Evolutionary conservation across 2,113 vertebrate species (phyloP).

Genomic region (Chitala chitala): DNA sequence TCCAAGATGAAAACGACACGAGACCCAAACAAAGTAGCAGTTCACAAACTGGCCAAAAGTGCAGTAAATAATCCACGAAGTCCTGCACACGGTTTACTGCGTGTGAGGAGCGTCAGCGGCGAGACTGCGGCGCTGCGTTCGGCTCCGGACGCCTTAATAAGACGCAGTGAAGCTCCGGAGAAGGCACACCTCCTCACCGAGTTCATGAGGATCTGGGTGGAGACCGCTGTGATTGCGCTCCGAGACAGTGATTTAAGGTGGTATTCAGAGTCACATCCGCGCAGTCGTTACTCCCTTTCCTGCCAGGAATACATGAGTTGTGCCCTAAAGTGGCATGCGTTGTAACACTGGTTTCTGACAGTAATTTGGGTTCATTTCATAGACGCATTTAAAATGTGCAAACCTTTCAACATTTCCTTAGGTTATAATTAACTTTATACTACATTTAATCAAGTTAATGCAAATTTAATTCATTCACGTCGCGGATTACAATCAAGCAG

Average conservation of each 20-base stretch:
- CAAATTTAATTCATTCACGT: no score
- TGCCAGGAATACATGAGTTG: not conserved
- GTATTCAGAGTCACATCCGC: not conserved
- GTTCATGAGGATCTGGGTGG: slow-evolving; percentile 16
- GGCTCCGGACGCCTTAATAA: not conserved
- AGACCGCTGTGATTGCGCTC: slow-evolving; percentile 8
- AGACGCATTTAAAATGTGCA: not conserved
- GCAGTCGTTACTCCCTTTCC: not conserved
- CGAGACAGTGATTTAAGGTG: slow-evolving; percentile 22
- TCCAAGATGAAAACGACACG: not conserved
- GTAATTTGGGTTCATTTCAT: not conserved
- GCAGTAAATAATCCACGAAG: no score
- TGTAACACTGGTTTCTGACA: not conserved
- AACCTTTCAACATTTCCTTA: not conserved
- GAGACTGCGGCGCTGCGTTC: no score
- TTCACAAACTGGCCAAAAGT: no score
- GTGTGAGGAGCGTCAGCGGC: no score
- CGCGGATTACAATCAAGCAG: no score
- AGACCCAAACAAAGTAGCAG: not conserved
- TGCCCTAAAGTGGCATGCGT: not conserved
- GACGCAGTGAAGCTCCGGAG: not conserved
- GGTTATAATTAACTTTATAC: not conserved
- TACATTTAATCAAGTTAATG: no score
- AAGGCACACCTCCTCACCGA: slow-evolving; percentile 14
- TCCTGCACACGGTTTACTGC: no score